Percentiles rank a stretch among this genome's conserved stretches.
Evolutionary conservation across 1,140 invertebrate species (phyloP).

Genomic region (Telenomus remus): DNA sequence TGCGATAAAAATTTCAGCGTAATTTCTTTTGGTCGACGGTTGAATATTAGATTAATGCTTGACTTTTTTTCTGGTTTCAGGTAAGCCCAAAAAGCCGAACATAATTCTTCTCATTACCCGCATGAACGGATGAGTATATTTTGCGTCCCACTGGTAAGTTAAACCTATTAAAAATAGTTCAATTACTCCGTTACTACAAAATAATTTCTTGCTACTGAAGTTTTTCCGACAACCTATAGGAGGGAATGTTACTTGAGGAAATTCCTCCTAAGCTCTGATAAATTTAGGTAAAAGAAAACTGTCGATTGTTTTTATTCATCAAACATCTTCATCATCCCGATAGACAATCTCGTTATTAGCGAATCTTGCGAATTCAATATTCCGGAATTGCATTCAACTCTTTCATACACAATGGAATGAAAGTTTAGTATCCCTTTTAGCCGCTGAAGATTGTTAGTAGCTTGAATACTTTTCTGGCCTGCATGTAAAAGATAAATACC

Average conservation of each 20-base stretch:
- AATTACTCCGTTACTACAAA: too few species aligned
- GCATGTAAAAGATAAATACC: constrained; percentile 10
- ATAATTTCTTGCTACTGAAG: too few species aligned
- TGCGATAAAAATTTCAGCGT: too few species aligned
- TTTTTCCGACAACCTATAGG: too few species aligned
- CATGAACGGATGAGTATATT: too few species aligned
- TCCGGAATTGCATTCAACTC: constrained; percentile 35
- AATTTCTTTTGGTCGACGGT: too few species aligned
- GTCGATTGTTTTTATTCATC: constrained; percentile 30
- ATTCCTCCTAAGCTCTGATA: constrained; percentile 1
- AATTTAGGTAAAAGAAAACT: constrained; percentile 25
- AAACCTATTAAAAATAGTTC: too few species aligned
- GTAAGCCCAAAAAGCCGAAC: too few species aligned
- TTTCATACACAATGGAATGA: constrained; percentile 19
- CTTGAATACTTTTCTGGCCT: constrained; percentile 14
- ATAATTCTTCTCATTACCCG: too few species aligned
- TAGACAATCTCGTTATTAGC: constrained; percentile 45
- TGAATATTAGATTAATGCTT: too few species aligned
- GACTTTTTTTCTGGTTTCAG: too few species aligned
- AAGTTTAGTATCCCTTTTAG: constrained; percentile 25
- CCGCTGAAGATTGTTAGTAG: constrained; percentile 6
- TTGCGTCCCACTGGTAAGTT: too few species aligned
- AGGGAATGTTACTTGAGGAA: constrained; percentile 10
- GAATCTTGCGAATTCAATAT: constrained; percentile 45
- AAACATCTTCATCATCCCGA: constrained; percentile 17